These are phyloP conservation scores for Caenorhabditis virilis DNA, from an alignment of 2,888 invertebrate species.

Conservation along the genomic window DNA sequence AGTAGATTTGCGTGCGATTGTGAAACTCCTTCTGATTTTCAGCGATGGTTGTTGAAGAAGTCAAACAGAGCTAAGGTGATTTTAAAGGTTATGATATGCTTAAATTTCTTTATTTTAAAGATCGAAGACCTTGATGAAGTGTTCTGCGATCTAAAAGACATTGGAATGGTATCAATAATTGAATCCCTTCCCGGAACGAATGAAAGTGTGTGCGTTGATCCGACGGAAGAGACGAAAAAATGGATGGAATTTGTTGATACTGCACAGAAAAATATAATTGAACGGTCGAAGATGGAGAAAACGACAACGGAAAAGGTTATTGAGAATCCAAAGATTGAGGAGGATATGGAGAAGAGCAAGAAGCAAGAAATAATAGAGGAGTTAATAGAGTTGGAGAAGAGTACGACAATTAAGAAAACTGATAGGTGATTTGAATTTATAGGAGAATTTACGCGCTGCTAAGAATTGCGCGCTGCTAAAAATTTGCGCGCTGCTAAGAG, in stretches of 20 bases:
- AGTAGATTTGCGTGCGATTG: constrained; percentile 46
- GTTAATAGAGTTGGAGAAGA: constrained; percentile 3
- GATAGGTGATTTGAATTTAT: too few relatives aligned
- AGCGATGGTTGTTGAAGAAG: constrained; percentile 43
- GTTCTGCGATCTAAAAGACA: constrained; percentile 21
- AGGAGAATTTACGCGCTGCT: too few relatives aligned
- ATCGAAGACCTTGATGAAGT: constrained; percentile 38
- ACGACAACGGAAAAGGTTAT: too few relatives aligned
- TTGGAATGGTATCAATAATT: constrained; percentile 24
- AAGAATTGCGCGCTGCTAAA: too few relatives aligned
- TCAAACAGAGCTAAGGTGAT: constrained; percentile 42
- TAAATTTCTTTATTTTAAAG: constrained; percentile 4
- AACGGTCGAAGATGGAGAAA: constrained; percentile 6
- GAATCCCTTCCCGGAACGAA: constrained; percentile 32
- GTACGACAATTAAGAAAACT: constrained; percentile 3
- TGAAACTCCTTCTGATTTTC: constrained; percentile 44
- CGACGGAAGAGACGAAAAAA: constrained; percentile 33
- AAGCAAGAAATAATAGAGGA: constrained; percentile 5
- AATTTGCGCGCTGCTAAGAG: too few relatives aligned
- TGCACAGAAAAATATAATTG: constrained; percentile 20
- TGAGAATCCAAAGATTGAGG: too few relatives aligned
- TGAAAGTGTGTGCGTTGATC: constrained; percentile 33
- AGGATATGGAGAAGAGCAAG: constrained; percentile 11
- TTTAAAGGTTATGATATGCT: background rate
- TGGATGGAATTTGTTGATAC: constrained; percentile 39